A percentile compares a stretch with the other conserved stretches of the same genome.
These are phyloP conservation scores for Drosophila mauritiana DNA, from an alignment of 1,140 invertebrate genomes.

Conservation along the genomic window DNA sequence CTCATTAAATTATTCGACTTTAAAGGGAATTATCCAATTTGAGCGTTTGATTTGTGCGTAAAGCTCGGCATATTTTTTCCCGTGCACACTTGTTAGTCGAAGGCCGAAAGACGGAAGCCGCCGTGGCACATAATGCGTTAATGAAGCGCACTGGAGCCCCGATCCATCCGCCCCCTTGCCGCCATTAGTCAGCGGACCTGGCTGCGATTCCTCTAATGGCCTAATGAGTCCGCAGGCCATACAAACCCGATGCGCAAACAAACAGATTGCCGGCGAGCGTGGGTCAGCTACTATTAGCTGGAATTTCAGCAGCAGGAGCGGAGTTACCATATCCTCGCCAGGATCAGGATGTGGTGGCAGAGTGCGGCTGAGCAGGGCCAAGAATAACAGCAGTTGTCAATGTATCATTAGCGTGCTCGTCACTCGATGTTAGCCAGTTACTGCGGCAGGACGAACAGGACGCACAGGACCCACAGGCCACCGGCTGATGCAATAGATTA, in stretches of 20 bases:
- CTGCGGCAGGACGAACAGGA: conserved; percentile 1
- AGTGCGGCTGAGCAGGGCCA: not conserved
- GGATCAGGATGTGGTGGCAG: not conserved
- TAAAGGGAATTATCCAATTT: not conserved
- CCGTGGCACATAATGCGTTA: conserved; percentile 53
- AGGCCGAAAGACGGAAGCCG: conserved; percentile 29
- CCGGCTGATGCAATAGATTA: conserved; percentile 64
- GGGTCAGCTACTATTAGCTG: conserved; percentile 21
- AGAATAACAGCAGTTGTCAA: conserved; percentile 69
- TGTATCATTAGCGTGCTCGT: conserved; percentile 67
- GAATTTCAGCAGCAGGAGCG: not conserved
- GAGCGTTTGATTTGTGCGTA: not conserved
- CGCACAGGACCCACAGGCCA: conserved; percentile 17
- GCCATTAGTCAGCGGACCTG: conserved; percentile 24
- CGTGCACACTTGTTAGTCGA: conserved; percentile 19
- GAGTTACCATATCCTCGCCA: not conserved
- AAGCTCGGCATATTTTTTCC: not conserved
- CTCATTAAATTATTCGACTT: no score
- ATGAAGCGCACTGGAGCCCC: conserved; percentile 50
- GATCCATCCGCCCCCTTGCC: conserved; percentile 1
- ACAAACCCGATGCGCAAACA: conserved; percentile 40
- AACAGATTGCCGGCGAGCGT: conserved; percentile 28
- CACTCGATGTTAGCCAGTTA: conserved; percentile 26
- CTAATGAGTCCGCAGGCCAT: conserved; percentile 52
- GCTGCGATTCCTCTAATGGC: conserved; percentile 52